Evolutionary conservation across 2,113 vertebrate genomes (phyloP), one percentile per base, ranked within the genome.

Genomic region (Anolis carolinensis): DNA sequence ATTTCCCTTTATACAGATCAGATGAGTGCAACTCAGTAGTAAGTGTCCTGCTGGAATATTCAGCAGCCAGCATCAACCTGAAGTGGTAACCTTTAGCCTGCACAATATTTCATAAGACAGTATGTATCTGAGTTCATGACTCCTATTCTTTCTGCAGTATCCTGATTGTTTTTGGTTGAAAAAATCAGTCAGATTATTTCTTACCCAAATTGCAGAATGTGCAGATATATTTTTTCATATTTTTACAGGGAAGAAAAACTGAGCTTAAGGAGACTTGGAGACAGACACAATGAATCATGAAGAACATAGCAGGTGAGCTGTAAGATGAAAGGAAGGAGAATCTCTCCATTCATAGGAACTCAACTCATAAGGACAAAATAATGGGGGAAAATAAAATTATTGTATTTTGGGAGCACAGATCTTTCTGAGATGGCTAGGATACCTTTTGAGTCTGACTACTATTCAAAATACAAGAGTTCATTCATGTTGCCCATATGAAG

Each of bases 161-260:
- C 7, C 44, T 78, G 75, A 63, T 20, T 2, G 0, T 11, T 55
- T 83, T 62, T 39, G 16, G 1, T 8, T 70, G 81, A 77, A 81
- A 78, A 88, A 79, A 87, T 11, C 25, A 59, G 14, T 18, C 55
- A 16, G 16, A 18, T 59, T 59, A 59, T 13, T 4, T 59, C 14
- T 59, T 16, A 59, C 13, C 55, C 16, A 59, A 59, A 59, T 18
- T 59, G 39, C 88, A 91, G 92, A 84, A 92, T 82, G 87, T 74
- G 87, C 30, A 92, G 80, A 72, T 78, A 85, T 36, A 91, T 77
- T 68, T 75, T n/a, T 90, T 89, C 30, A 78, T 86, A 70, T 59
- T 87, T 87, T 92, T 92, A 85, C 21, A 93, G 88, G 92, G 86
- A 91, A 87, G 74, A 75, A 73, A 91, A 91, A 79, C 81, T 84